Percentiles rank a stretch among this genome's conserved stretches.
These are phyloP conservation scores for Apomyelois bistriatella DNA, from an alignment of 2,888 invertebrate genomes.

Conservation along the genomic window DNA sequence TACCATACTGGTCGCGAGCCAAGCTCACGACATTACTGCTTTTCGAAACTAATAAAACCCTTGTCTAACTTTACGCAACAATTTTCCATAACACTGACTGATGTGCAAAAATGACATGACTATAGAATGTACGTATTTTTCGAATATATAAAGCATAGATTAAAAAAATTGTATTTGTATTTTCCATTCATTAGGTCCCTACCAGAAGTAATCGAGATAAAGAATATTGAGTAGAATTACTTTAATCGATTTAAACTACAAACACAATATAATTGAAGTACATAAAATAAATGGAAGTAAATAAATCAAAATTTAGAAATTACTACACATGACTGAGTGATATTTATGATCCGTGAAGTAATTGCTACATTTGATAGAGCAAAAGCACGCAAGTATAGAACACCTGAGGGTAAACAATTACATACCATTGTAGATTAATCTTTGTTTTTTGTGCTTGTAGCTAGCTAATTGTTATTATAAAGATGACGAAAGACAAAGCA, in stretches of 20 bases:
- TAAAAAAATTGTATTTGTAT: too few relatives aligned
- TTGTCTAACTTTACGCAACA: neutral
- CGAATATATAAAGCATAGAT: too few relatives aligned
- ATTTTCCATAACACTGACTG: neutral
- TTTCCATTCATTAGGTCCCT: too few relatives aligned
- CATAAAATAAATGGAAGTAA: too few relatives aligned
- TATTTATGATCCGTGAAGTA: neutral
- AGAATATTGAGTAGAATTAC: too few relatives aligned
- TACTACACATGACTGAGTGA: neutral
- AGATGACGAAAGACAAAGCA: too few relatives aligned
- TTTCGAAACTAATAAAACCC: neutral
- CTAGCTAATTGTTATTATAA: too few relatives aligned
- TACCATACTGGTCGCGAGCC: neutral
- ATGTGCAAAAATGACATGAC: neutral
- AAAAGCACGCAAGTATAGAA: neutral
- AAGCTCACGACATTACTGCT: neutral
- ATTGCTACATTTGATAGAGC: neutral
- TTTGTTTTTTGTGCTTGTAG: constrained; percentile 1
- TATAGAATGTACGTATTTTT: too few relatives aligned
- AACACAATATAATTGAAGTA: too few relatives aligned
- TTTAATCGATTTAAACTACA: too few relatives aligned
- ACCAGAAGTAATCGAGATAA: too few relatives aligned
- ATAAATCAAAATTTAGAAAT: neutral
- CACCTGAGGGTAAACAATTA: neutral
- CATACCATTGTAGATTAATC: neutral